Evolutionary conservation across 2,888 invertebrate species (phyloP).

Genomic region (Orthonevra nobilis): DNA sequence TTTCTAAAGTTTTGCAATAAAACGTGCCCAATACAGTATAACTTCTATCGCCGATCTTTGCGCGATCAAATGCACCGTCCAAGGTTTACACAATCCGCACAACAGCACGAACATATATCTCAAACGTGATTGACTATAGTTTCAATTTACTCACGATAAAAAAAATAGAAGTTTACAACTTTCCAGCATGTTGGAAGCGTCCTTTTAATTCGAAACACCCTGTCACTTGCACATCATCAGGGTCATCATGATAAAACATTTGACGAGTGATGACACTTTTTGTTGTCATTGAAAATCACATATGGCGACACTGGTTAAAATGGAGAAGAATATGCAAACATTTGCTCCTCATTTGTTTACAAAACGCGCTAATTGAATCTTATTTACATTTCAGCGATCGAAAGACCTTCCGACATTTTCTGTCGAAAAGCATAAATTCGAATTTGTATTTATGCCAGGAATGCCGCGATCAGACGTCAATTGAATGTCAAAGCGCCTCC

Average conservation of each 20-base stretch:
- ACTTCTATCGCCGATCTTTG: constrained; percentile 28
- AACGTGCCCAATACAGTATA: constrained; percentile 43
- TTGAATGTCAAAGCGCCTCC: constrained; percentile 58
- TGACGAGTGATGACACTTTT: constrained; percentile 44
- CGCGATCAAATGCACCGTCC: constrained; percentile 11
- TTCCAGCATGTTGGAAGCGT: too few species aligned
- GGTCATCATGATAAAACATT: constrained; percentile 25
- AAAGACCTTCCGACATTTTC: too few species aligned
- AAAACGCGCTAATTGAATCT: constrained; percentile 56
- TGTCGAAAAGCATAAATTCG: not conserved
- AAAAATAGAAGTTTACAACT: not conserved
- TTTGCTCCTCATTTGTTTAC: constrained; percentile 25
- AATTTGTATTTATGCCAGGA: constrained; percentile 40
- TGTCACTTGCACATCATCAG: constrained; percentile 19
- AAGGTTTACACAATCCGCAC: constrained; percentile 25
- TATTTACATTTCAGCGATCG: constrained; percentile 61
- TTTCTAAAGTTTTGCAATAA: constrained; percentile 29
- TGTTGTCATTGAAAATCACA: constrained; percentile 3
- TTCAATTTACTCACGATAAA: not conserved
- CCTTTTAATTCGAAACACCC: constrained; percentile 52
- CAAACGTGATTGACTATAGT: constrained; percentile 52
- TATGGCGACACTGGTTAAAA: not conserved
- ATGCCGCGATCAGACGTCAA: constrained; percentile 51
- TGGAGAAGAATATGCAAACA: constrained; percentile 38
- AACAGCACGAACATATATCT: constrained; percentile 45